These are phyloP conservation scores for Phania funesta DNA, from an alignment of 2,888 invertebrate species.

Conservation along the genomic window DNA sequence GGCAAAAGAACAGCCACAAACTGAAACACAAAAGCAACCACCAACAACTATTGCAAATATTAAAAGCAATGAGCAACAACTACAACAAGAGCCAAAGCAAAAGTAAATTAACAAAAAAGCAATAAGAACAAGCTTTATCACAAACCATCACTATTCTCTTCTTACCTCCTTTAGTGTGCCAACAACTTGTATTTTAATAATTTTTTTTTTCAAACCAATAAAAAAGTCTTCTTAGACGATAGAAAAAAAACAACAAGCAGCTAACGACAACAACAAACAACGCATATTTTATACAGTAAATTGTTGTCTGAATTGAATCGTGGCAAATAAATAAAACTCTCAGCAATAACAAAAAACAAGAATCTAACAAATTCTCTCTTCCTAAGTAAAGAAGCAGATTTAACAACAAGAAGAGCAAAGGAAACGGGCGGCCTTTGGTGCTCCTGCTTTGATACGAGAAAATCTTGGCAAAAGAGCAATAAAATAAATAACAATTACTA, in stretches of 20 bases:
- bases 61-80: slow-evolving; percentile 6
- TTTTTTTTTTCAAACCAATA: slow-evolving; percentile 7
- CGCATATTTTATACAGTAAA: slow-evolving; percentile 45
- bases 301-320: slow-evolving; percentile 59
- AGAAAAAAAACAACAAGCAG: background rate
- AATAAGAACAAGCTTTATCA: slow-evolving; percentile 24
- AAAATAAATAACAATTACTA: background rate
- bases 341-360: slow-evolving; percentile 7
- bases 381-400: background rate
- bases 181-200: slow-evolving; percentile 55
- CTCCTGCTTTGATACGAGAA: slow-evolving; percentile 14
- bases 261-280: slow-evolving; percentile 8
- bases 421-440: background rate
- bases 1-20: background rate
- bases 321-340: slow-evolving; percentile 46
- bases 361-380: slow-evolving; percentile 37
- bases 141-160: slow-evolving; percentile 42
- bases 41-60: slow-evolving; percentile 22
- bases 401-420: background rate
- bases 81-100: slow-evolving; percentile 4
- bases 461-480: background rate
- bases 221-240: slow-evolving; percentile 57
- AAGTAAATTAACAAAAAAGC: background rate
- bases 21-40: slow-evolving; percentile 34
- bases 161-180: slow-evolving; percentile 47